Evolutionary conservation across 1,140 invertebrate genomes (phyloP).

Genomic region (Brachionus asplanchnoidis): DNA sequence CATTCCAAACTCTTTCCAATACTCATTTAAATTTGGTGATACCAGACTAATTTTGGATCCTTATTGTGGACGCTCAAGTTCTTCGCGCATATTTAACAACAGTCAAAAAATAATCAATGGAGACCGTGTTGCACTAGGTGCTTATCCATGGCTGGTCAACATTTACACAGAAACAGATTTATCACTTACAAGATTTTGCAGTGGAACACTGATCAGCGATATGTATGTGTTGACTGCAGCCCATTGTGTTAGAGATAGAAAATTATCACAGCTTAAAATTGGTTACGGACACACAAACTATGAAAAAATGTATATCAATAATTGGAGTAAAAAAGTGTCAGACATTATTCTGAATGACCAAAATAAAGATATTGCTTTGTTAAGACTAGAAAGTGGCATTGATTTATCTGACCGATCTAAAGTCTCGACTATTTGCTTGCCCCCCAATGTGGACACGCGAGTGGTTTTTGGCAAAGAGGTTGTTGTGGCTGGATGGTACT

Average conservation of each 20-base stretch:
- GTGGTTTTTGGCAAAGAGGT: conserved; percentile 9
- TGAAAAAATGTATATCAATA: background rate
- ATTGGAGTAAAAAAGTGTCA: background rate
- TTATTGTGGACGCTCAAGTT: background rate
- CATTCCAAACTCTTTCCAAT: background rate
- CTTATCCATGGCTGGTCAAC: conserved; percentile 20
- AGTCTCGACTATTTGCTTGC: background rate
- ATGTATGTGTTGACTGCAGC: background rate
- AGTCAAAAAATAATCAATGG: conserved; percentile 23
- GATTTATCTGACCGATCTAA: background rate
- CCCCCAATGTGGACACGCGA: background rate
- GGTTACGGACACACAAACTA: background rate
- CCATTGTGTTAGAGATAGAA: background rate
- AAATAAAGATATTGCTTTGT: background rate
- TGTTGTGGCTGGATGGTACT: conserved; percentile 16
- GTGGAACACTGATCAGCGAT: background rate
- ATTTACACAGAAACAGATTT: background rate
- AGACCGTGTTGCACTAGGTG: background rate
- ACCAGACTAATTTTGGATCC: background rate
- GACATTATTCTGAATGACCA: background rate
- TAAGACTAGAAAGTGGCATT: background rate
- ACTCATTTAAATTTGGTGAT: background rate
- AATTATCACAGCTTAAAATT: background rate
- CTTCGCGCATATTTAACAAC: background rate
- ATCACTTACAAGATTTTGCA: background rate